Evolutionary conservation across 2,888 invertebrate genomes (phyloP).

Genomic region (Amblyjoppa proteus): DNA sequence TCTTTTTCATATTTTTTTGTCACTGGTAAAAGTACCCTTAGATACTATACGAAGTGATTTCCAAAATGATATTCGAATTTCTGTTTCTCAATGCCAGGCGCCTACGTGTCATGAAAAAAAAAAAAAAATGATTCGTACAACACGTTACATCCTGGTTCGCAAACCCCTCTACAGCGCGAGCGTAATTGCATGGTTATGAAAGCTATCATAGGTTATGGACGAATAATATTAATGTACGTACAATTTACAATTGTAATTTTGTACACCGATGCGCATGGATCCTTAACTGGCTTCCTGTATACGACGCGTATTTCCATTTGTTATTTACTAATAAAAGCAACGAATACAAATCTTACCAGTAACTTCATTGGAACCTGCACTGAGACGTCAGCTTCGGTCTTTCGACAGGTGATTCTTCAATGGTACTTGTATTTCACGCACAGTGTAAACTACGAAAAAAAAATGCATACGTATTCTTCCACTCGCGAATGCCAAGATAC

Average conservation of each 20-base stretch:
- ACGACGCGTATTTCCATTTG: not conserved
- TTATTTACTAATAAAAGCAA: not conserved
- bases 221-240: not conserved
- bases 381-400: conserved; percentile 62
- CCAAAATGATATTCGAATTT: not conserved
- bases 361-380: conserved; percentile 42
- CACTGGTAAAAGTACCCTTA: not conserved
- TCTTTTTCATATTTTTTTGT: not conserved
- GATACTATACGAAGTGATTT: not conserved
- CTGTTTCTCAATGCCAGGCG: not conserved
- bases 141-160: not conserved
- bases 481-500: conserved; percentile 12
- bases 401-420: conserved; percentile 63
- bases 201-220: conserved; percentile 27
- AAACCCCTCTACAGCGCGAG: not conserved
- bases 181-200: conserved; percentile 15
- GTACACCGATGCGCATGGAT: not conserved
- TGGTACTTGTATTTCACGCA: conserved; percentile 16
- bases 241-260: not conserved
- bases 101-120: not conserved
- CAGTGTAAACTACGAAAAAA: conserved; percentile 10
- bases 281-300: not conserved
- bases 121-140: not conserved
- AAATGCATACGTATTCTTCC: not conserved
- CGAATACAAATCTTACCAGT: conserved; percentile 40